phyloP scores from a whole-genome alignment of 37 sponge, comb jelly and placozoan genomes.

The Petrosia ficiformis region DNA sequence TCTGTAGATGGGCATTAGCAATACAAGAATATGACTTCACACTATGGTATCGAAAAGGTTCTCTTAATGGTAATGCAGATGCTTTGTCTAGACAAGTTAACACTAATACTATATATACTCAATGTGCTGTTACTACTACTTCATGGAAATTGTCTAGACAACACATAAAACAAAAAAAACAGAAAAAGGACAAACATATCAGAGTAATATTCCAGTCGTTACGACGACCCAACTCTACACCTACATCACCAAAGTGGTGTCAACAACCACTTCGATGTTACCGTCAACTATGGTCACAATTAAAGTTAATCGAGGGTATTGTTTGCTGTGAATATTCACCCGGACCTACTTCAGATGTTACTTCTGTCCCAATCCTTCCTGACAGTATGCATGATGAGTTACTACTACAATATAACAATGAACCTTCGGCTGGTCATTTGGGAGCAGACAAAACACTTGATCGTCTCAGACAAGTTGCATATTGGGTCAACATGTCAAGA shows the following conservation, averaged over 20 bases:
- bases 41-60: conserved; percentile 31
- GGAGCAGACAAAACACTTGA: background rate
- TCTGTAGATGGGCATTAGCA: conserved; percentile 47
- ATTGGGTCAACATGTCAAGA: conserved; percentile 4
- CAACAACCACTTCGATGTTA: conserved; percentile 33
- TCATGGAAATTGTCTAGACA: background rate
- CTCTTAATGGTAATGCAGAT: conserved; percentile 48
- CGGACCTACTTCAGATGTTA: conserved; percentile 1
- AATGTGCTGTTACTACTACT: no score
- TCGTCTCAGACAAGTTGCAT: background rate
- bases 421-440: background rate
- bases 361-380: conserved; percentile 28
- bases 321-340: conserved; percentile 38
- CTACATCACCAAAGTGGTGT: no score
- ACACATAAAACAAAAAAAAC: background rate
- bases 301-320: conserved; percentile 26
- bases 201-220: background rate
- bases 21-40: conserved; percentile 45
- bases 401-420: conserved; percentile 22
- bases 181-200: background rate
- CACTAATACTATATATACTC: background rate
- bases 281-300: conserved; percentile 44
- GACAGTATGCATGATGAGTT: background rate
- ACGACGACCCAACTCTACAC: background rate
- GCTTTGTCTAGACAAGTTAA: conserved; percentile 30